Evolutionary conservation across 1,140 invertebrate genomes (phyloP).

Genomic region (Papilio helenus): DNA sequence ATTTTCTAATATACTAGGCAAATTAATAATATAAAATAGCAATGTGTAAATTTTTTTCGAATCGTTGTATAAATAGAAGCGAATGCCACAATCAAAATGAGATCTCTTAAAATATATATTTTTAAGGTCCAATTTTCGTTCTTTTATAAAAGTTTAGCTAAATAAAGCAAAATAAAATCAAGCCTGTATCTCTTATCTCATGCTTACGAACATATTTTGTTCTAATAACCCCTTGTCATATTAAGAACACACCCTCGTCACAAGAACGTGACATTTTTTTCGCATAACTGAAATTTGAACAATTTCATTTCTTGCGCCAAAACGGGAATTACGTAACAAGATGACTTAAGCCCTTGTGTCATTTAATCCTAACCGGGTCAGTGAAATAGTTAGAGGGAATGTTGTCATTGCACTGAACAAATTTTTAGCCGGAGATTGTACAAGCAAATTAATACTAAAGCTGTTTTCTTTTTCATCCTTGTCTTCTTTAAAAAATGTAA

Average conservation of each 20-base stretch:
- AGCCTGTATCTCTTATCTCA: constrained; percentile 1
- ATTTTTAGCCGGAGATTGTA: background rate
- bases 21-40: too few relatives aligned
- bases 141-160: background rate
- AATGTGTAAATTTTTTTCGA: too few relatives aligned
- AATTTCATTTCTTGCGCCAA: constrained; percentile 23
- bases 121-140: too few relatives aligned
- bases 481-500: background rate
- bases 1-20: too few relatives aligned
- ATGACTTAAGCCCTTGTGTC: constrained; percentile 20
- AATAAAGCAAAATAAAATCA: constrained; percentile 1
- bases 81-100: too few relatives aligned
- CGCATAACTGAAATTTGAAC: constrained; percentile 17
- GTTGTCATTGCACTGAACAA: background rate
- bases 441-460: background rate
- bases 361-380: constrained; percentile 11
- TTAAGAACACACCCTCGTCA: constrained; percentile 21
- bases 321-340: constrained; percentile 9
- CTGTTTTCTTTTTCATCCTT: too few relatives aligned
- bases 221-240: constrained; percentile 25
- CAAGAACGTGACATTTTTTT: constrained; percentile 22
- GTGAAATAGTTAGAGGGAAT: background rate
- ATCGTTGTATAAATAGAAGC: too few relatives aligned
- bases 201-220: constrained; percentile 14
- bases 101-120: too few relatives aligned